Evolutionary conservation across 2,797 vertebrate genomes (phyloP).

Genomic region (Chromis chromis): DNA sequence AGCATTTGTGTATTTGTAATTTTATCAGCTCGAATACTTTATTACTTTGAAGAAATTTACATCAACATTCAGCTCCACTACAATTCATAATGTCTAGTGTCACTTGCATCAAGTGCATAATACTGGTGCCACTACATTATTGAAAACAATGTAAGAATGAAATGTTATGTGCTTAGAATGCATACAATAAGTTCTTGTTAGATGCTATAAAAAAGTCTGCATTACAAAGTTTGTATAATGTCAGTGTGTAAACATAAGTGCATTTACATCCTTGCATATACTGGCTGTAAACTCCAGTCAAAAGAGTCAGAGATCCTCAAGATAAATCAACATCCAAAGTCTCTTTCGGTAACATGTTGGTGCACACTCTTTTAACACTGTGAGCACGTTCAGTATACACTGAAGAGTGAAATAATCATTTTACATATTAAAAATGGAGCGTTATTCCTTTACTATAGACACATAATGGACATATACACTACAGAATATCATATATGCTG

Average conservation of each 20-base stretch:
- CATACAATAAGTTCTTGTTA: conserved; percentile 50
- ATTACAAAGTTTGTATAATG: conserved; percentile 53
- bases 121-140: conserved; percentile 64
- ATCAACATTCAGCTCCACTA: conserved; percentile 76
- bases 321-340: conserved; percentile 28
- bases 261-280: conserved; percentile 73
- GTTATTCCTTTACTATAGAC: conserved; percentile 44
- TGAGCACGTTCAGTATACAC: conserved; percentile 39
- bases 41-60: conserved; percentile 61
- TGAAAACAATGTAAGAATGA: conserved; percentile 59
- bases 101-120: conserved; percentile 75
- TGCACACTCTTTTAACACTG: conserved; percentile 14
- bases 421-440: conserved; percentile 49
- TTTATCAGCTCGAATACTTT: conserved; percentile 51
- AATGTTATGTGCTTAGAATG: conserved; percentile 36
- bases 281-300: conserved; percentile 49
- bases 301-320: conserved; percentile 34
- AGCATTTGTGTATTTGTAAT: conserved; percentile 37
- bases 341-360: conserved; percentile 26
- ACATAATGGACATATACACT: conserved; percentile 47
- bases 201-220: conserved; percentile 44
- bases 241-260: conserved; percentile 57
- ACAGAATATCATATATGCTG: conserved; percentile 66
- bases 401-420: conserved; percentile 35
- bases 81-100: conserved; percentile 72